phyloP scores from a whole-genome alignment of 2,888 invertebrate genomes.

The Euphydryas editha region DNA sequence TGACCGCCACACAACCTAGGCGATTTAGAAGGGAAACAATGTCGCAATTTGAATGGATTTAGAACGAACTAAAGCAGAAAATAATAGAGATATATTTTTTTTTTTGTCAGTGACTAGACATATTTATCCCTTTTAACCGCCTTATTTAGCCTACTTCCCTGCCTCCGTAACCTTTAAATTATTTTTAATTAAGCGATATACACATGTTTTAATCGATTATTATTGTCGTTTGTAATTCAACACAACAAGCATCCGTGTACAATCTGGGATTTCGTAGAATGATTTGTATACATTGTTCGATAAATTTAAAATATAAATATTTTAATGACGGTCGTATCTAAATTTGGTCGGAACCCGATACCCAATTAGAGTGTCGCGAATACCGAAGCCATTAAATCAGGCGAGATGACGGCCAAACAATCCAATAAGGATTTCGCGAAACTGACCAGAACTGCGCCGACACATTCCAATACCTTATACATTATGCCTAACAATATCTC shows the following conservation, averaged over 20 bases:
- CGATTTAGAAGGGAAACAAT: conserved; percentile 54
- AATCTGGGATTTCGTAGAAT: conserved; percentile 5
- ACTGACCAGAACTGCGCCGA: conserved; percentile 46
- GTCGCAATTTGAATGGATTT: conserved; percentile 51
- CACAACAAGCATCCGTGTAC: neutral
- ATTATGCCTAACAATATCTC: conserved; percentile 33
- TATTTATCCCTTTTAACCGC: neutral
- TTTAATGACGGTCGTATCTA: conserved; percentile 33
- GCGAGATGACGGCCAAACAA: conserved; percentile 52
- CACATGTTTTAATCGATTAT: neutral
- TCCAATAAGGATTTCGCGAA: conserved; percentile 46
- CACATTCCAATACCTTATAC: conserved; percentile 44
- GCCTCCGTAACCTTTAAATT: too few species aligned
- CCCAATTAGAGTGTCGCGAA: conserved; percentile 53
- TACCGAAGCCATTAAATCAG: conserved; percentile 60
- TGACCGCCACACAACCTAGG: conserved; percentile 23
- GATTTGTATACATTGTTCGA: neutral
- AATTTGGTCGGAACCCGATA: conserved; percentile 40
- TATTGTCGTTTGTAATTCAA: neutral
- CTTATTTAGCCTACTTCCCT: too few species aligned
- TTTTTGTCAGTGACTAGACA: neutral
- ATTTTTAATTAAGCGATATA: too few species aligned
- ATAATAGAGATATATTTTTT: conserved; percentile 10
- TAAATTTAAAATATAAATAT: conserved; percentile 24
- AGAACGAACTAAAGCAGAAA: conserved; percentile 12